Base-by-base conservation (phyloP, 2,888 invertebrate species). In the Trypoxylon attenuatum region DNA sequence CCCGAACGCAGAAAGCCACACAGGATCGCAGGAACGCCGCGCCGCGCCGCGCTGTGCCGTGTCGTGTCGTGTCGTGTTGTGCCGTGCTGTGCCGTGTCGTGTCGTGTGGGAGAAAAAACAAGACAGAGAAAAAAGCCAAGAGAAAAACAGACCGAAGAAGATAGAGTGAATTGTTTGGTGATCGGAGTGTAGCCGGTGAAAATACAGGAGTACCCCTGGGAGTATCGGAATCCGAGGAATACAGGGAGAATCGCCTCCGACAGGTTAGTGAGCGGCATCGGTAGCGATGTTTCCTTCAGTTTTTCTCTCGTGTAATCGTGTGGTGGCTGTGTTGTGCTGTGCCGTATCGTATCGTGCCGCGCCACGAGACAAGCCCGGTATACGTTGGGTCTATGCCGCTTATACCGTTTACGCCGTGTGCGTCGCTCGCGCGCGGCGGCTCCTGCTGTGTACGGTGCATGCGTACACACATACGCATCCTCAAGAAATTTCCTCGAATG, bases 211-310 rank as follows among this genome's bases (percentile, higher is more conserved):
- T 41, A 52, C 46, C 29, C 27, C 33, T 13, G 15, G 52, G 53
- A 66, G 51, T 62, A 59, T 62, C 22, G 60, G 33, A 49, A 51
- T 22, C 47, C 63, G 60, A 53, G 61, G 63, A 59, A 73, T 57
- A 68, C 39, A 55, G 68, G 69, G 52, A 59, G 69, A 73, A 61
- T 76, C 73, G 76, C 71, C 71, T 73, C 74, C 76, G 76, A 77
- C 77, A 76, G 76, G 76, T 76, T 76, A 76, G 76, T 76, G 57
- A 52, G 66, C 38, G 64, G 18, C 23, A 39, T 49, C 22, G 25
- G 22, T 33, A 25, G 43, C 10, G n/a, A 33, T 33, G 13, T 13
- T 49, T 43, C 27, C 50, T 52, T 29, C 39, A 39, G 65, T 62
- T 71, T 66, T 60, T 70, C 66, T 54, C 55, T 39, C 63, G 69